Evolutionary conservation across 2,113 vertebrate genomes (phyloP), one percentile per base, ranked within the genome.

Genomic region (Erpornis zantholeuca): DNA sequence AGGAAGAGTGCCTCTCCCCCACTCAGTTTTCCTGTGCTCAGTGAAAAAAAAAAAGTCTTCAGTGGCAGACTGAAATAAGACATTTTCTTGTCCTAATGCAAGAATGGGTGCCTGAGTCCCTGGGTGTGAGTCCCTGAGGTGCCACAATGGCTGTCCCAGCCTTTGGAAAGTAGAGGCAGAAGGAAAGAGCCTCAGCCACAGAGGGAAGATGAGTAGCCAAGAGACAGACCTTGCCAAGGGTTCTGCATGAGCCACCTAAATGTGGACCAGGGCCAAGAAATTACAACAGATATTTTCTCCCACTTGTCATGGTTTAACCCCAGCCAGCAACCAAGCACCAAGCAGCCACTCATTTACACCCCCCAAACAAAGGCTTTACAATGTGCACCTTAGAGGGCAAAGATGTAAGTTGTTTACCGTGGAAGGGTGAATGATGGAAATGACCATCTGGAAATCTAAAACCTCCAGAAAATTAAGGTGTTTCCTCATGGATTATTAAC

Each of bases 81-180:
- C 5, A 11, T 68, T 70, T 92, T 66, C 27, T 77, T 47, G 9
- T 40, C 49, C 33, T 33, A n/a, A 24, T 42, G 47, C 38, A 80
- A 73, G 77, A 63, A 8, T 27, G 15, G 45, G 15, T 18, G 21
- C 3, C 33, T 35, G 17, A 88, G 23, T 21, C 6, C 5, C 28
- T 0, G 0, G 8, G 20, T 19, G 2, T 0, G 1, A 76, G 31
- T n/a, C 10, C 49, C 18, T 33, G 22, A 33, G 29, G 16, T 33
- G 45, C 13, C n/a, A 29, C 5, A 0, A 1, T 17, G 18, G 59
- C 45, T 59, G n/a, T 33, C 38, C 56, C 44, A 49, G 29, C 15
- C 24, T 50, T 35, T 71, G 76, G 59, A 73, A 61, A 82, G n/a
- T 25, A 86, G 66, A 68, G 33, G 50, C 50, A 80, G 59, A 59